phyloP scores from a whole-genome alignment of 1,140 invertebrate genomes.

The Heliconius hewitsoni region DNA sequence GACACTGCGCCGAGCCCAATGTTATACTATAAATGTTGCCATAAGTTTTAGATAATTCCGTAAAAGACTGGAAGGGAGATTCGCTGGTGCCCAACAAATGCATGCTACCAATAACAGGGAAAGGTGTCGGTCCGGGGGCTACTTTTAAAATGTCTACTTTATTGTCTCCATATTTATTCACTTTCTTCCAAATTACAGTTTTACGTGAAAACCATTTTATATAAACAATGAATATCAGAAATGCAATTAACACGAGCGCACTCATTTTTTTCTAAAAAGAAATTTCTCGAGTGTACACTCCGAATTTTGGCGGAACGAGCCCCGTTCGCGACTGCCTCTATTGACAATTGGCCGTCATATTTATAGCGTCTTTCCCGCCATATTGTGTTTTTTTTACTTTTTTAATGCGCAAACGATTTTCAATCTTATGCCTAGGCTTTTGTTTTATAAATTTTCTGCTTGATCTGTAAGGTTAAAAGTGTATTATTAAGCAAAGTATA shows the following conservation, averaged over 20 bases:
- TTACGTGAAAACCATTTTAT: conserved; percentile 56
- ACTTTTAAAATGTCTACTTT: conserved; percentile 47
- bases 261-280: conserved; percentile 72
- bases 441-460: not conserved
- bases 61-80: conserved; percentile 88
- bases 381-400: not conserved
- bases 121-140: conserved; percentile 84
- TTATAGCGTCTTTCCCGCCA: conserved; percentile 46
- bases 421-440: not conserved
- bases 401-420: not conserved
- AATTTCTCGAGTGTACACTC: conserved; percentile 65
- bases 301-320: conserved; percentile 56
- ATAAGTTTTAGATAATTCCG: conserved; percentile 85
- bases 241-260: conserved; percentile 47
- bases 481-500: not conserved
- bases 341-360: conserved; percentile 42
- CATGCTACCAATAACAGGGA: conserved; percentile 88
- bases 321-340: conserved; percentile 56
- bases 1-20: conserved; percentile 86
- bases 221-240: conserved; percentile 53
- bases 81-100: conserved; percentile 84
- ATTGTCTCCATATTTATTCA: conserved; percentile 49
- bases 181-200: conserved; percentile 46
- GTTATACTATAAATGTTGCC: conserved; percentile 89
- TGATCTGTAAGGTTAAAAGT: not conserved